phyloP scores from a whole-genome alignment of 1,140 invertebrate genomes.

The Eciton burchellii region DNA sequence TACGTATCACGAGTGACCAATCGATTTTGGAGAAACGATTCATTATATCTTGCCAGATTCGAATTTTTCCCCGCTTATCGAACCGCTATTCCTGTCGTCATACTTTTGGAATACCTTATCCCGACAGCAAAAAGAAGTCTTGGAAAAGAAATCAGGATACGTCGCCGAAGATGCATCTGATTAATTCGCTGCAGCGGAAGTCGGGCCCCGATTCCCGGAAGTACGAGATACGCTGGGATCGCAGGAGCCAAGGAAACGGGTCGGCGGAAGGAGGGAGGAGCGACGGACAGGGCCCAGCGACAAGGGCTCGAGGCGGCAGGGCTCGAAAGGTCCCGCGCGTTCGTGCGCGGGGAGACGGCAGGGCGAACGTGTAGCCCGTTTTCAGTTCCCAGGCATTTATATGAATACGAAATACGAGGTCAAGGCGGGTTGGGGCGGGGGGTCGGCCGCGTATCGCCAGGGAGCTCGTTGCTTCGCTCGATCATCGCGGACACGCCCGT shows the following conservation, averaged over 20 bases:
- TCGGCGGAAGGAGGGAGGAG: conserved; percentile 35
- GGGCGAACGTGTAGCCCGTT: conserved; percentile 67
- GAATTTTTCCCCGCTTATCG: too few relatives aligned
- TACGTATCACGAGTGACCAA: background rate
- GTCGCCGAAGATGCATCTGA: background rate
- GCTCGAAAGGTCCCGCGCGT: conserved; percentile 63
- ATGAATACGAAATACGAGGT: conserved; percentile 83
- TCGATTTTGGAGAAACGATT: conserved; percentile 11
- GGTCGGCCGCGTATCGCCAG: conserved; percentile 65
- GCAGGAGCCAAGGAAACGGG: conserved; percentile 44
- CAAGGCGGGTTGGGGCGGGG: too few relatives aligned
- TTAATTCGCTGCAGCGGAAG: background rate
- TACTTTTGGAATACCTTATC: too few relatives aligned
- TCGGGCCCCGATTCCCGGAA: background rate
- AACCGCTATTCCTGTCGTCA: too few relatives aligned
- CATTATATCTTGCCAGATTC: too few relatives aligned
- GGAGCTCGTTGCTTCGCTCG: conserved; percentile 75
- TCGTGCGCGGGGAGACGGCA: conserved; percentile 63
- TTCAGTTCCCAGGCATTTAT: conserved; percentile 80
- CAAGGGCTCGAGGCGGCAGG: conserved; percentile 52
- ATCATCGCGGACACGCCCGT: conserved; percentile 82
- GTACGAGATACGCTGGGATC: conserved; percentile 49
- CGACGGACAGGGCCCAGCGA: conserved; percentile 48
- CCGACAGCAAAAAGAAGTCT: too few relatives aligned
- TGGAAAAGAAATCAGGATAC: too few relatives aligned